Percentiles rank a stretch among this genome's conserved stretches.
Conservation (phyloP, 2,113 vertebrate genomes). For the Mystacornis crossleyi region DNA sequence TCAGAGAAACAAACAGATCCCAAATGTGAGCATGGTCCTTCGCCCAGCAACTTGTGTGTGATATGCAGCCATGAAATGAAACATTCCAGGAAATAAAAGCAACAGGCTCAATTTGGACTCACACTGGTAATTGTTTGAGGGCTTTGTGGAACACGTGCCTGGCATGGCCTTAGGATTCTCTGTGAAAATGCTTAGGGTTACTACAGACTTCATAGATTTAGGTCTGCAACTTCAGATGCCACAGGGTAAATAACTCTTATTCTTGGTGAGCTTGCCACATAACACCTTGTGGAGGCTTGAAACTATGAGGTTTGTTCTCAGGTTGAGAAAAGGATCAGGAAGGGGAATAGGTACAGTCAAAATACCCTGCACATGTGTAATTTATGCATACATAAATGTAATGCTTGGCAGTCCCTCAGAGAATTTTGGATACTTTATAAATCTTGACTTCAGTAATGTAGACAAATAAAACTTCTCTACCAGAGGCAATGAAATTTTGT, state of each 20-base stretch:
- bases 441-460: neutral
- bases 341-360: neutral
- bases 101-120: neutral
- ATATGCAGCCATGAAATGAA: neutral
- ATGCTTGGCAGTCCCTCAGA: neutral
- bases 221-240: neutral
- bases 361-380: neutral
- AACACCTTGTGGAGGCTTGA: neutral
- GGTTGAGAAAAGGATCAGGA: neutral
- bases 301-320: neutral
- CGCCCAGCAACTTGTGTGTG: neutral
- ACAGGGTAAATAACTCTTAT: neutral
- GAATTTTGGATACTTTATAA: neutral
- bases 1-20: conserved; percentile 7
- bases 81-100: neutral
- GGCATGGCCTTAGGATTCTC: accelerated
- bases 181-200: neutral
- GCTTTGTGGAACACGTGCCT: neutral
- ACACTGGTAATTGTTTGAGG: neutral
- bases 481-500: neutral
- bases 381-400: neutral
- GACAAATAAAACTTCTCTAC: neutral
- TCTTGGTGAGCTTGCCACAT: neutral
- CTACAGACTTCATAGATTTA: neutral
- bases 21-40: neutral